These are phyloP conservation scores for Betta splendens DNA, from an alignment of 2,797 vertebrate species.

Conservation along the genomic window DNA sequence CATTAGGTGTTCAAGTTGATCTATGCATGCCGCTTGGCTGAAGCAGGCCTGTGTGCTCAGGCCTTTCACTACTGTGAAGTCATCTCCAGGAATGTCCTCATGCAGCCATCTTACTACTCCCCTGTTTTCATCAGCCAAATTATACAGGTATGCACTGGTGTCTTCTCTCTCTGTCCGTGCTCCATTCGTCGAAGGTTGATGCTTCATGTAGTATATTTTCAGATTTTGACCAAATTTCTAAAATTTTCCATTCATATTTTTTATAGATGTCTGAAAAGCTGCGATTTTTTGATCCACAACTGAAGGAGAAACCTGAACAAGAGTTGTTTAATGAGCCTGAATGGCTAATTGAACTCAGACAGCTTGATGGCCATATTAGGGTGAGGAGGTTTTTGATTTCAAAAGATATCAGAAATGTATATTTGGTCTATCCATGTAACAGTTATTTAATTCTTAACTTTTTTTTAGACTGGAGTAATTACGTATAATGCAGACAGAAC, in stretches of 20 bases:
- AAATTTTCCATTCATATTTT: conserved; percentile 2
- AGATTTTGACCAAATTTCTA: not conserved
- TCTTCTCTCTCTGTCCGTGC: not conserved
- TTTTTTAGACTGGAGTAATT: conserved; percentile 82
- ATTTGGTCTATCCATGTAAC: not conserved
- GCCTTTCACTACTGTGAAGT: conserved; percentile 98
- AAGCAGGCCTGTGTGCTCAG: conserved; percentile 91
- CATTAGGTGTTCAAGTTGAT: conserved; percentile 95
- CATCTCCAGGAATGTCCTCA: conserved; percentile 86
- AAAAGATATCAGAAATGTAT: not conserved
- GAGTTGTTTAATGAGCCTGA: conserved; percentile 88
- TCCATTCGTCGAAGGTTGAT: not conserved
- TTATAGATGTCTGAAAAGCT: conserved; percentile 90
- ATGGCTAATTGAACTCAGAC: conserved; percentile 88
- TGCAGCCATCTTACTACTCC: conserved; percentile 84
- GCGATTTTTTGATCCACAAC: conserved; percentile 93
- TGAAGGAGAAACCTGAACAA: conserved; percentile 94
- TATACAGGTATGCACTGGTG: conserved; percentile 82
- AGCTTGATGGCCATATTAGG: conserved; percentile 87
- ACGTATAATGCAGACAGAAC: conserved; percentile 78
- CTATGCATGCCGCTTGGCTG: conserved; percentile 94
- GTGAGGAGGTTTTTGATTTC: conserved; percentile 67
- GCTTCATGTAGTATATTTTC: no score
- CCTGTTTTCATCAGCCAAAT: conserved; percentile 89
- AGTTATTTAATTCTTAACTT: not conserved